phyloP scores from a whole-genome alignment of 2,113 vertebrate species.

The Engystomops pustulosus region DNA sequence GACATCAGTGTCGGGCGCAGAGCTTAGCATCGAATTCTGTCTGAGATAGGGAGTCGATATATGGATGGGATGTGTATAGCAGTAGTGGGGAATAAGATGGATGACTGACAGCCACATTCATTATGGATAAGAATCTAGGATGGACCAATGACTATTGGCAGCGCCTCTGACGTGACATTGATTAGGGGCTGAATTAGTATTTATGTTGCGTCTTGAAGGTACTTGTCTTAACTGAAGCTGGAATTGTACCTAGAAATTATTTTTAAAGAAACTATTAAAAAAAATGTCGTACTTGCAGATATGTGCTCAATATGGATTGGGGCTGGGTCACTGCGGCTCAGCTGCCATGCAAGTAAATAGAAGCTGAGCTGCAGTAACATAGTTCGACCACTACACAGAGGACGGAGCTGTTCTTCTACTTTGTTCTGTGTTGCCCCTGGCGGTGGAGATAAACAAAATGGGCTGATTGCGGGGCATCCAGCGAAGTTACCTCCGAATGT shows the following conservation, averaged over 20 bases:
- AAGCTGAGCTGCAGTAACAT: no score
- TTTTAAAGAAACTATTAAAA: no score
- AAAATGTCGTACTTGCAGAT: no score
- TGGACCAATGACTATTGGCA: conserved; percentile 12
- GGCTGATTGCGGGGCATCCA: no score
- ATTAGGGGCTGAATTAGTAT: conserved; percentile 7
- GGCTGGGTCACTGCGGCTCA: no score
- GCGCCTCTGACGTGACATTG: not conserved
- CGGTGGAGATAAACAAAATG: no score
- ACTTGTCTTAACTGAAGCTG: not conserved
- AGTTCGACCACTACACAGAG: no score
- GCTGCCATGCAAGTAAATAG: no score
- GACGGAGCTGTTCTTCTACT: no score
- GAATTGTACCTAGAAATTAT: not conserved
- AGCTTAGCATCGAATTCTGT: conserved; percentile 29
- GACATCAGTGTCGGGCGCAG: not conserved
- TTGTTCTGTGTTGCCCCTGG: no score
- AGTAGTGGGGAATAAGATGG: not conserved
- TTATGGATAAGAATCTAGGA: conserved; percentile 28
- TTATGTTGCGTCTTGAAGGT: not conserved
- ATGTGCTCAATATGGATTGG: no score
- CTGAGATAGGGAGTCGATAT: conserved; percentile 12
- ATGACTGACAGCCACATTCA: conserved; percentile 28
- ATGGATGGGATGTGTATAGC: not conserved
- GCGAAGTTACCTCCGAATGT: no score